phyloP scores from a whole-genome alignment of 2,888 invertebrate species.

The Deroplatys truncata region DNA sequence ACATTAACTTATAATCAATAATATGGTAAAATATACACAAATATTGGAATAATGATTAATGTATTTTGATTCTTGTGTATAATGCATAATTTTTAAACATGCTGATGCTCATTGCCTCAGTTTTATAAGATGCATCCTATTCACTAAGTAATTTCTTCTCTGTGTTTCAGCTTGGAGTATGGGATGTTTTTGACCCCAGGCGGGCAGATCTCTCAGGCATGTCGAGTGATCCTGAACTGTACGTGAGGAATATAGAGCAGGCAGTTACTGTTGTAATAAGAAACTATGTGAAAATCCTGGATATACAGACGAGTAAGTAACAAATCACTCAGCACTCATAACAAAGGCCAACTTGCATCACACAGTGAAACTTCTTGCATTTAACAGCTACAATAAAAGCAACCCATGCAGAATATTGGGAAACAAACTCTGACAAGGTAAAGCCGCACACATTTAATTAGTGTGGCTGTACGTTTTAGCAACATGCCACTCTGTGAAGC shows the following conservation, averaged over 20 bases:
- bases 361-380: background rate
- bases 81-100: too few relatives aligned
- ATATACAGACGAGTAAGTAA: constrained; percentile 50
- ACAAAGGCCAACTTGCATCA: background rate
- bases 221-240: constrained; percentile 72
- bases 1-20: too few relatives aligned
- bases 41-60: too few relatives aligned
- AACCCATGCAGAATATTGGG: background rate
- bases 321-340: background rate
- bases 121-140: too few relatives aligned
- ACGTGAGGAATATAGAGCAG: constrained; percentile 80
- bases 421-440: background rate
- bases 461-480: too few relatives aligned
- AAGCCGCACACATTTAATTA: too few relatives aligned
- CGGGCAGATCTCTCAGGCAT: constrained; percentile 74
- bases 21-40: too few relatives aligned
- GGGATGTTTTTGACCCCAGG: constrained; percentile 75
- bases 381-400: background rate
- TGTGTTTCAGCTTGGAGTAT: constrained; percentile 62
- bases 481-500: background rate
- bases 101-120: too few relatives aligned
- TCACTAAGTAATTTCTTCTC: background rate
- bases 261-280: constrained; percentile 77
- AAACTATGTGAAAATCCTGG: constrained; percentile 61
- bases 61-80: too few relatives aligned